Evolutionary conservation across 2,113 vertebrate species (phyloP).

Genomic region (Felis catus): DNA sequence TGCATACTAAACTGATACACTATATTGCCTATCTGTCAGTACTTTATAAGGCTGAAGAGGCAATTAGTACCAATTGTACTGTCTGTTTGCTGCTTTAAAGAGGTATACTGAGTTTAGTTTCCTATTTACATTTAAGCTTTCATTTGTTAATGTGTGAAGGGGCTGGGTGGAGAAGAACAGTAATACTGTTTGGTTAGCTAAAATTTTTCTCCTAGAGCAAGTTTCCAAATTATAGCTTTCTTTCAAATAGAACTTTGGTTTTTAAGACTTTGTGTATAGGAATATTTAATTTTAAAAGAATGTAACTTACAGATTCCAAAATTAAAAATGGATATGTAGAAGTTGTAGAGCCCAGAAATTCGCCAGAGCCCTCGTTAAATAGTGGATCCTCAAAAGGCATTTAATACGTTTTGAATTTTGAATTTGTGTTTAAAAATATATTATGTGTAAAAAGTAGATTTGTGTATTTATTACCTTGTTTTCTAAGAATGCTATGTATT

Average conservation of each 20-base stretch:
- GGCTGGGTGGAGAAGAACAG: not conserved
- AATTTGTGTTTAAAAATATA: constrained; percentile 47
- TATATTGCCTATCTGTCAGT: not conserved
- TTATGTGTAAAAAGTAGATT: not conserved
- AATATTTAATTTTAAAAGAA: constrained; percentile 37
- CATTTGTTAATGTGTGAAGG: not conserved
- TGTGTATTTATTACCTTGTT: constrained; percentile 40
- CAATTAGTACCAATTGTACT: not conserved
- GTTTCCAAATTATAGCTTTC: not conserved
- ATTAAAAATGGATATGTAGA: not conserved
- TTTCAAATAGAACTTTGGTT: constrained; percentile 31
- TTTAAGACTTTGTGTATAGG: constrained; percentile 28
- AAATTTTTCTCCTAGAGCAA: not conserved
- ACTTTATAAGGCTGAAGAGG: not conserved
- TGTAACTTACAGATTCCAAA: not conserved
- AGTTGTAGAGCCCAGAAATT: not conserved
- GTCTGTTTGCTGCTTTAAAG: constrained; percentile 11
- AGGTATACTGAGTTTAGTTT: not conserved
- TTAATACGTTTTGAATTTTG: constrained; percentile 38
- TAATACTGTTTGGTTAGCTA: not conserved
- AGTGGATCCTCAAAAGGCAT: not conserved
- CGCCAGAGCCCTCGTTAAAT: not conserved
- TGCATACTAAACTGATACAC: not conserved
- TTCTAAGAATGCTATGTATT: constrained; percentile 12
- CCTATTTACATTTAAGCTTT: not conserved